These are phyloP conservation scores for Pterocles burchelli DNA, from an alignment of 2,113 vertebrate genomes.

Conservation along the genomic window DNA sequence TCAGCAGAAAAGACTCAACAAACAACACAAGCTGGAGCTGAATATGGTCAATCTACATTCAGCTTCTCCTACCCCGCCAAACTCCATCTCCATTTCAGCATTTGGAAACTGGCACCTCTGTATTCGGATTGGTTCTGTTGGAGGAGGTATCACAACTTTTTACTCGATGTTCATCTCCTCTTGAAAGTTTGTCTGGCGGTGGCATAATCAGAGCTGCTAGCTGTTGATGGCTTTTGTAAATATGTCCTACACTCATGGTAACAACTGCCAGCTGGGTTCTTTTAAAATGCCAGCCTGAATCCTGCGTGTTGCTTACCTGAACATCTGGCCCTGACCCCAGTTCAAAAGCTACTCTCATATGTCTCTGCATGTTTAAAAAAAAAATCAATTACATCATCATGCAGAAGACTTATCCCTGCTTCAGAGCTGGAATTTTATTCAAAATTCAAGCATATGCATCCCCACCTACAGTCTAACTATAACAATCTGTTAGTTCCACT, in stretches of 20 bases:
- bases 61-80: background rate
- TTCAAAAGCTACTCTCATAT: background rate
- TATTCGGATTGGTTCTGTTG: background rate
- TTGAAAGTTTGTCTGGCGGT: background rate
- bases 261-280: background rate
- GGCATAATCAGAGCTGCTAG: background rate
- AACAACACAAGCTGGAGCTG: background rate
- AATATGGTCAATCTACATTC: background rate
- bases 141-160: background rate
- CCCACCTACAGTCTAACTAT: constrained; percentile 30
- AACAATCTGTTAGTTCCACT: constrained; percentile 40
- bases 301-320: background rate
- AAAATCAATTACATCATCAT: background rate
- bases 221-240: background rate
- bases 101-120: background rate
- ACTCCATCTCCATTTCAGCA: background rate
- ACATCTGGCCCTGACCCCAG: background rate
- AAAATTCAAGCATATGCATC: background rate
- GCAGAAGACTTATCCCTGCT: background rate
- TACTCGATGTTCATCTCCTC: background rate
- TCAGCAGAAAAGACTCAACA: background rate
- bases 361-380: background rate
- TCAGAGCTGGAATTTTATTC: background rate
- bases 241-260: background rate
- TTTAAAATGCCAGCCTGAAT: background rate